Evolutionary conservation across 2,113 vertebrate genomes (phyloP), one percentile per base, ranked within the genome.

Genomic region (Sceloporus tristichus): DNA sequence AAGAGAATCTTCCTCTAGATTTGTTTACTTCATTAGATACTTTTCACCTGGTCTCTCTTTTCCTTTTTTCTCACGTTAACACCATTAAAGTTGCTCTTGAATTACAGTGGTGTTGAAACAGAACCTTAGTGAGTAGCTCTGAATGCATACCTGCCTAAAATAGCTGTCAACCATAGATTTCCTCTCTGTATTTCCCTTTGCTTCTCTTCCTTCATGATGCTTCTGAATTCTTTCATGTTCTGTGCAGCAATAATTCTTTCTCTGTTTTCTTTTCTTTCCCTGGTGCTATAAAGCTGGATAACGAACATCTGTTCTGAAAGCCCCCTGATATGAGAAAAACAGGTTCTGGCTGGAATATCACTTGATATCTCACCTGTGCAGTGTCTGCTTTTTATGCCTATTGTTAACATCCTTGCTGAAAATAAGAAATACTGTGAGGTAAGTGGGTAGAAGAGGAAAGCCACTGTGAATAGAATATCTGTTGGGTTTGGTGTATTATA

Each of bases 331-430:
- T 7, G 66, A 75, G 40, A 66, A 90, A 53, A 21, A 79, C 40
- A 71, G 2, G 65, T 48, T 56, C 75, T 81, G 7, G 70, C 84
- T 54, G 85, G 79, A 92, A 88, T 73, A 88, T 85, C 86, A 84
- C 70, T 71, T 54, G 85, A 19, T 85, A 82, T 82, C 84, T 94
- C 80, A 53, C 23, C 91, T 91, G 86, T 83, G 25, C 71, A 92
- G 66, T 0, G 40, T 85, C 71, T 85, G 65, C 53, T 84, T 88
- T 90, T 92, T 85, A 86, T n/a, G 77, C 25, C 2, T 7, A 29
- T 29, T 1, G 0, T 87, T 89, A 88, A 89, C 90, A 92, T 85
- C n/a, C 38, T 78, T 90, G 93, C 79, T 89, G 93, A 87, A 87
- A 59, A 70, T 11, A 79, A 87, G 71, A 90, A 91, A 86, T 90